Base-by-base conservation (phyloP, 2,113 vertebrate species). In the Micronisus gabar region DNA sequence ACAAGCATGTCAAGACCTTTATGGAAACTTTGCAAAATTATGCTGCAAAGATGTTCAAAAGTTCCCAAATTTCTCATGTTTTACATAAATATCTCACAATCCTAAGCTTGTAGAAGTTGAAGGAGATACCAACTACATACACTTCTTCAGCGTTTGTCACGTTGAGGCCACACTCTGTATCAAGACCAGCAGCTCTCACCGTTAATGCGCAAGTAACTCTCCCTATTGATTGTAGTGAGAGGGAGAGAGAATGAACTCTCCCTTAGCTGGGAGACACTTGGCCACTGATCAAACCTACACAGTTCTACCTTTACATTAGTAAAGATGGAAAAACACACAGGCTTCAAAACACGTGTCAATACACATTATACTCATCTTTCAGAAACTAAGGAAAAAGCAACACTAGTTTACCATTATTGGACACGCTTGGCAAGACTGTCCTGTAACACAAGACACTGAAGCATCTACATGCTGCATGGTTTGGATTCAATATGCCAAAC, bases 391-490 rank as follows among this genome's bases (percentile, higher is more conserved):
- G 61, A 55, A 81, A 93, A 89, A 84, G 47, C 52, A 78, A 55
- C 30, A 7, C 7, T 27, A 26, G 13, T 66, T 92, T 34, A 81
- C 59, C 45, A 30, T 25, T 84, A 81, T 18, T 45, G 84, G 43
- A 59, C n/a, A 34, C 0, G 0, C n/a, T 36, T 78, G 63, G 76
- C 2, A 1, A 73, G 55, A 52, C 52, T 55, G 27, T 58, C 41
- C n/a, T 23, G 40, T 41, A 81, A 41, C 68, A 79, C 29, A 67
- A 66, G 70, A 75, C 30, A 53, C 41, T 21, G 22, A 23, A 85
- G 48, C 79, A 80, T 11, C 40, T 50, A 40, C 53, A 36, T 15
- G 36, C 43, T 59, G 11, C 48, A 16, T 13, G 27, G 80, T 78
- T 80, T 53, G 50, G 59, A 55, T 70, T 89, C 81, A 79, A 17